Evolutionary conservation across 2,797 vertebrate genomes (phyloP), one percentile per base, ranked within the genome.

Genomic region (Pipistrellus pipistrellus): DNA sequence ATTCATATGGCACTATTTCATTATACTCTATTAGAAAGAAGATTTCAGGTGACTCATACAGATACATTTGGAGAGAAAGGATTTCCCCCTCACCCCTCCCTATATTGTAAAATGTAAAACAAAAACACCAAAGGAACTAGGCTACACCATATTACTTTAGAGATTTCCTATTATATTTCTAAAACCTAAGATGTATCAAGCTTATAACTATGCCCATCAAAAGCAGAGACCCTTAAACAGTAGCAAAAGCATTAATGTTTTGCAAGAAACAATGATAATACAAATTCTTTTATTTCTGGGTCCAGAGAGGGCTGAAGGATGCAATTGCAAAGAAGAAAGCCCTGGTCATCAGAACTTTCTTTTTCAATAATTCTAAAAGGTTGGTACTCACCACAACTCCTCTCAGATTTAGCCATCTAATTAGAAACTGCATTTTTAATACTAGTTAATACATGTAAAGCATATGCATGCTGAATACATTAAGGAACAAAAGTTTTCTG

Each of bases 1-100:
- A 98, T 96, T 98, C 97, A 98, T 92, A 97, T 80, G 71, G 82
- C 84, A 96, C 80, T 90, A 97, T 97, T 98, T 98, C 97, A 97
- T 97, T 97, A 97, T 75, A 93, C 75, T 96, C 97, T 97, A 97
- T 94, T 97, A 96, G 96, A 95, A 96, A 87, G 95, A 97, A 97
- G 96, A 94, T 83, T 96, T 96, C 88, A 97, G 94, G 96, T 98
- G 97, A 98, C 97, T 97, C 97, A 97, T 95, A 96, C 78, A 98
- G 96, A 96, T 84, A 96, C 94, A 97, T 97, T 88, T 83, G 66
- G 88, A 87, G 80, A 93, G 27, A 80, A 72, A 81, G 92, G 92
- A 91, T 96, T 97, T 98, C 97, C 91, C 96, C 94, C 6, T 48
- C 15, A 83, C 14, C 3, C 59, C 2, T 30, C 10, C 55, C 53